Evolutionary conservation across 1,140 invertebrate genomes (phyloP), one percentile per base, ranked within the genome.

Genomic region (Linepithema humile): DNA sequence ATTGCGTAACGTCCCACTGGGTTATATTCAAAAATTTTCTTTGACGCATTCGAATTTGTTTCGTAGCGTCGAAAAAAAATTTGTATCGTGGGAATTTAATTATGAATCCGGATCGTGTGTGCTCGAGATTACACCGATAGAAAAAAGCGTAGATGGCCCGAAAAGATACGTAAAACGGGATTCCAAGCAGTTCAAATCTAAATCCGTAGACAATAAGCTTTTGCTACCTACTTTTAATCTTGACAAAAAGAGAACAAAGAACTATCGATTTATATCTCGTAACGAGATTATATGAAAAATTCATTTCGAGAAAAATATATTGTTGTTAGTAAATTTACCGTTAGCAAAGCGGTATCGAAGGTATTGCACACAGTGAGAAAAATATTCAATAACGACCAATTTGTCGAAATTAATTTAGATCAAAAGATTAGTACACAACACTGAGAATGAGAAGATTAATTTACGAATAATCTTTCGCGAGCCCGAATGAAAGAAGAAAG

Each of bases 61-160:
- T 20, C 65, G 38, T 65, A n/a, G 10, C 43, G 10, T 23, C 17
- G 23, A 3, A 4, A 48, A 23, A 35, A 12, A n/a, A 75, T 75
- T 62, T 32, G 15, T 62, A 67, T 53, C 62, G 74, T 53, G 62
- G 10, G 45, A 78, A 55, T 69, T 26, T 53, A 55, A 69, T 78
- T 78, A 69, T 40, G 17, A 55, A 55, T 69, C 17, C 15, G 23
- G 20, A 78, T 67, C 35, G 45, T 29, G 9, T 23, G 38, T 23
- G 5, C 29, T 53, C 10, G 29, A 50, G 17, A 77, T 26, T 29
- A 29, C 48, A 12, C 12, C 62, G 75, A 55, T 78, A 55, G 12
- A 69, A 40, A 29, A 75, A 17, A 55, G 6, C n/a, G 1, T 10
- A 55, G 32, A 65, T 65, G 45, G 5, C 20, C 23, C 17, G n/a